Base-by-base conservation (phyloP, 2,113 vertebrate species). In the Pleuronectes platessa region DNA sequence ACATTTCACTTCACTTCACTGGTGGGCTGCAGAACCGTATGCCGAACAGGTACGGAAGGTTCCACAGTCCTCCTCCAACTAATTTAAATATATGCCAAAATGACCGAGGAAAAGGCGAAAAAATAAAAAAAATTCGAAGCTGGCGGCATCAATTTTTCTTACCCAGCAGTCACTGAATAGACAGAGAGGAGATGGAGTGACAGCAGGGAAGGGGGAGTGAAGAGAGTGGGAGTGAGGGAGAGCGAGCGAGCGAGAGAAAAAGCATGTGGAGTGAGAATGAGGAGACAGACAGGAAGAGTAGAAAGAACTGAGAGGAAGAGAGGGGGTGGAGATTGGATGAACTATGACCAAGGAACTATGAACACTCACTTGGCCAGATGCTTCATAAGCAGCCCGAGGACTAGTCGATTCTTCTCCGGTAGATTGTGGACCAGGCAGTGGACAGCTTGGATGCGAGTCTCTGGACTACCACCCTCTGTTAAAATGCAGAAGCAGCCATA, bases 341-440 rank as follows among this genome's bases (percentile, higher is more conserved):
- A 92, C 89, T 91, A 83, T 88, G 89, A 91, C 88, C 90, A 83
- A 72, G 74, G 81, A 84, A 78, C 55, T 76, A 56, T 78, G 79
- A 87, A 67, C 62, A 91, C 97, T 97, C 96, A 99, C 98, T 97
- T 98, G 0, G 95, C 95, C 90, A 99, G 95, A 90, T 99, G 98
- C 87, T 96, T 97, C 94, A 99, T 95, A 88, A 99, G 92, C 84
- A 99, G 95, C 74, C 96, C 96, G 93, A 99, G 89, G 95, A 99
- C 96, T 92, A 95, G 95, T 89, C 94, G 96, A 93, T 99, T 99
- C 86, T 93, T 97, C 92, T 98, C 97, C 13, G 98, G 98, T 74
- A 99, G 95, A 88, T 97, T 96, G 93, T 99, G 96, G 68, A 99
- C 95, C 94, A 99, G 93, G 88, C 95, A 95, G 93, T 99, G 98